These are phyloP conservation scores for Lucilia cuprina DNA, from an alignment of 1,140 invertebrate genomes.

Conservation along the genomic window DNA sequence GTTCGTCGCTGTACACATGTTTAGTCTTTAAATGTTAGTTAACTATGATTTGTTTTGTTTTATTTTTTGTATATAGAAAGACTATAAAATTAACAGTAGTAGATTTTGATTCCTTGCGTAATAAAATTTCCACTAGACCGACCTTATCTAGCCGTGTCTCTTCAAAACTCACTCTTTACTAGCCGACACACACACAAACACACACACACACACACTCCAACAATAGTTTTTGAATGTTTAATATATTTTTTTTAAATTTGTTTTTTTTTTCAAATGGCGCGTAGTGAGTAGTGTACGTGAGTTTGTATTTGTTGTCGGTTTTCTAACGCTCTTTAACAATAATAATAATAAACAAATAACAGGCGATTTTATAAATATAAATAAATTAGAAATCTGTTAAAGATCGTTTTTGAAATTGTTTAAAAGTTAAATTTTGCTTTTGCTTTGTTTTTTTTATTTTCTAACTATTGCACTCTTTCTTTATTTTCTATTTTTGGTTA, in stretches of 20 bases:
- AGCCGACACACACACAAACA: no score
- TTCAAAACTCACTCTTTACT: not conserved
- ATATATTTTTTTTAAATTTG: no score
- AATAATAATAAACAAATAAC: not conserved
- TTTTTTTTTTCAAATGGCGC: no score
- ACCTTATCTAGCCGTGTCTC: not conserved
- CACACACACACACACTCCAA: not conserved
- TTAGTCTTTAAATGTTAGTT: not conserved
- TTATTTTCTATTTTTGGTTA: no score
- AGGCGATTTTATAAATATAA: not conserved
- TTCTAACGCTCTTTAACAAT: not conserved
- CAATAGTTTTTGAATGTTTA: not conserved
- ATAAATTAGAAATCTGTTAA: not conserved
- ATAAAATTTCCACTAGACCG: not conserved
- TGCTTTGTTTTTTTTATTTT: not conserved
- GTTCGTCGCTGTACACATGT: not conserved
- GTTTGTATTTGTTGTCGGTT: not conserved
- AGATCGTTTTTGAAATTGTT: not conserved
- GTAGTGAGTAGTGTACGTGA: no score
- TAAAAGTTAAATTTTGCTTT: not conserved
- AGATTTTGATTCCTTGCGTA: not conserved
- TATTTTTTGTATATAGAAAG: not conserved
- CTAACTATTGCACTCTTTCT: not conserved
- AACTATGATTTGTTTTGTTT: not conserved
- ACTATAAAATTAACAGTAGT: not conserved